A percentile compares a stretch with the other conserved stretches of the same genome.
phyloP scores from a whole-genome alignment of 1,140 invertebrate species.

The Ceratosolen fusciceps region DNA sequence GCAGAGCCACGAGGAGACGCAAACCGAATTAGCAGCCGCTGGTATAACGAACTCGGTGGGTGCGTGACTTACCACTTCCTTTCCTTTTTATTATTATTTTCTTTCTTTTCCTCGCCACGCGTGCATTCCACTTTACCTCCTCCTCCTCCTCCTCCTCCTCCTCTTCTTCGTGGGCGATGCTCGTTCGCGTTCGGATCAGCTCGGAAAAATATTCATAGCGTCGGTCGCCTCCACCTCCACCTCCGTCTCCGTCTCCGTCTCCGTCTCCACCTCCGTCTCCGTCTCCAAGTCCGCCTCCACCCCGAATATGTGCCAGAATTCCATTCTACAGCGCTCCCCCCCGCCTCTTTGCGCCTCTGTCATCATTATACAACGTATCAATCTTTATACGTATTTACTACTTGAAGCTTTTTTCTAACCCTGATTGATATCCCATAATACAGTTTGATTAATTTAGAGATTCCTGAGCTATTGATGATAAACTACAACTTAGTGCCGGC shows the following conservation, averaged over 20 bases:
- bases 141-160: neutral
- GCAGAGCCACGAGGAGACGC: neutral
- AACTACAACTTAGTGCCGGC: neutral
- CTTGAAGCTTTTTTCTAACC: neutral
- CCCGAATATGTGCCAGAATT: neutral
- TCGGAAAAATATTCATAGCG: no score
- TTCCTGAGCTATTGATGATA: neutral
- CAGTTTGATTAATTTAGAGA: neutral
- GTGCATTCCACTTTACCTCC: slow-evolving; percentile 2
- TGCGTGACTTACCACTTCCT: slow-evolving; percentile 13
- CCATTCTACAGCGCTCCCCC: neutral
- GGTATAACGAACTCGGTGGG: slow-evolving; percentile 26
- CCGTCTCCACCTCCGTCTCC: neutral
- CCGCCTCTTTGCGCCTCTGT: neutral
- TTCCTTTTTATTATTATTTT: no score
- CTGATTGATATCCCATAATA: neutral
- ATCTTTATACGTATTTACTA: neutral
- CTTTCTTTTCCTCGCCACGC: neutral
- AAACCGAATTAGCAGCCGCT: slow-evolving; percentile 31
- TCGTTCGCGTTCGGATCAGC: no score
- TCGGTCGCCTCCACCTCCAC: no score
- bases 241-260: no score
- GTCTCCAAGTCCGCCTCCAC: no score
- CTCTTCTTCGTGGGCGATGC: neutral
- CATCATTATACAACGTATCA: neutral